Conservation (phyloP, 2,797 vertebrate genomes). For the Fistularia tabacaria region DNA sequence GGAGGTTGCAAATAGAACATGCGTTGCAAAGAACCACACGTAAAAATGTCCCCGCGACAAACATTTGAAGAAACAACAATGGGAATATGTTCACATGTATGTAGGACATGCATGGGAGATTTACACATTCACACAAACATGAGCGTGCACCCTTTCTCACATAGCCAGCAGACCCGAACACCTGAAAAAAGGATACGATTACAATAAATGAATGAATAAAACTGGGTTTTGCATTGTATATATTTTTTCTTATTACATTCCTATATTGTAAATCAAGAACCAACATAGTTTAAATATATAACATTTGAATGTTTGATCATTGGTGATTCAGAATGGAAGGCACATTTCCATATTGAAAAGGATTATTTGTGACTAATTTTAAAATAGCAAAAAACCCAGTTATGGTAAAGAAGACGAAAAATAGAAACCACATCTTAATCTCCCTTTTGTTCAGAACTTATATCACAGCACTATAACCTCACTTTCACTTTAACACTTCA, state of each 20-base stretch:
- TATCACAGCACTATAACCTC: no score
- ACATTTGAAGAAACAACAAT: conserved; percentile 13
- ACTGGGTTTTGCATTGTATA: background rate
- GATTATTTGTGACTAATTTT: background rate
- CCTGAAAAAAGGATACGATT: conserved; percentile 8
- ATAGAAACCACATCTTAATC: no score
- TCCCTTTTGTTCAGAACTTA: no score
- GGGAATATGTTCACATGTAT: background rate
- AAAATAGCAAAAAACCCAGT: no score
- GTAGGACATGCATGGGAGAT: conserved; percentile 10
- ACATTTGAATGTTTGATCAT: conserved; percentile 1
- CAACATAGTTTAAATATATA: conserved; percentile 1
- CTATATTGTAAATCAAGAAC: background rate
- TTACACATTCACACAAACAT: background rate
- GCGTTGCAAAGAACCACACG: conserved; percentile 19
- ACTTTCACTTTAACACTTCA: no score
- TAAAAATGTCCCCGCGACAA: conserved; percentile 6
- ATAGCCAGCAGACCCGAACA: background rate
- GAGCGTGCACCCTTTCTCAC: conserved; percentile 1
- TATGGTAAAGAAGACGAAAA: no score
- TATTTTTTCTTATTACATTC: no score
- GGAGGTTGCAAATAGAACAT: conserved; percentile 27
- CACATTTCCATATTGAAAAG: conserved; percentile 1
- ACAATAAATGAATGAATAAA: conserved; percentile 8
- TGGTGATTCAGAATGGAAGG: conserved; percentile 2